phyloP scores from a whole-genome alignment of 2,113 vertebrate genomes.

The Pluvialis apricaria region DNA sequence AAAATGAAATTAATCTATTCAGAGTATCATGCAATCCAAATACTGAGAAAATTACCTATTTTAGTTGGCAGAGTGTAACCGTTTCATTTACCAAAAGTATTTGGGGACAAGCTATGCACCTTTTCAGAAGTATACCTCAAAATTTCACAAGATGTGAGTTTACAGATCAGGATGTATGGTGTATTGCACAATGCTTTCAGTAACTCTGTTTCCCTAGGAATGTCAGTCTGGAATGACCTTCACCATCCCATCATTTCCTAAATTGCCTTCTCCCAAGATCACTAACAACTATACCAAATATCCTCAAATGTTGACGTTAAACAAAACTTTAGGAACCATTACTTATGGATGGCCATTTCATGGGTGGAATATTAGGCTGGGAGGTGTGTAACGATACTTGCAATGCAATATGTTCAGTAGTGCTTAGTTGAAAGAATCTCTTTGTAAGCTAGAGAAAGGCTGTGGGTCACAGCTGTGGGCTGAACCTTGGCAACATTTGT shows the following conservation, averaged over 20 bases:
- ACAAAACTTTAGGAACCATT: background rate
- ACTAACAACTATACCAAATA: background rate
- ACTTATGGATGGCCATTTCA: background rate
- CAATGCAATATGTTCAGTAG: background rate
- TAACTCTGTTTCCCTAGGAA: slow-evolving; percentile 11
- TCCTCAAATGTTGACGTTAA: background rate
- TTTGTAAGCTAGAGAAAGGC: background rate
- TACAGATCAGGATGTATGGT: background rate
- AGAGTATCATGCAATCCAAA: background rate
- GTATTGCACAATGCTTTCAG: background rate
- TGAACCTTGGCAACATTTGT: background rate
- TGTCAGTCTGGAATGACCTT: slow-evolving; percentile 11
- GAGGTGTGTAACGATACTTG: background rate
- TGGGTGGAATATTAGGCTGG: background rate
- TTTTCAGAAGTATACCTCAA: background rate
- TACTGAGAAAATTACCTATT: background rate
- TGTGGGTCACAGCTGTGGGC: background rate
- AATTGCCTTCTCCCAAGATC: slow-evolving; percentile 10
- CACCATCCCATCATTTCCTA: background rate
- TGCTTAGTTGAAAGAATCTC: background rate
- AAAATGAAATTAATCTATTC: background rate
- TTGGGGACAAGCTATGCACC: background rate
- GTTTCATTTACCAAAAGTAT: background rate
- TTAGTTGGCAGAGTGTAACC: background rate
- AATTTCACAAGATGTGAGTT: background rate